Evolutionary conservation across 2,888 invertebrate species (phyloP), one percentile per base, ranked within the genome.

Genomic region (Rugalucina vietnamica): DNA sequence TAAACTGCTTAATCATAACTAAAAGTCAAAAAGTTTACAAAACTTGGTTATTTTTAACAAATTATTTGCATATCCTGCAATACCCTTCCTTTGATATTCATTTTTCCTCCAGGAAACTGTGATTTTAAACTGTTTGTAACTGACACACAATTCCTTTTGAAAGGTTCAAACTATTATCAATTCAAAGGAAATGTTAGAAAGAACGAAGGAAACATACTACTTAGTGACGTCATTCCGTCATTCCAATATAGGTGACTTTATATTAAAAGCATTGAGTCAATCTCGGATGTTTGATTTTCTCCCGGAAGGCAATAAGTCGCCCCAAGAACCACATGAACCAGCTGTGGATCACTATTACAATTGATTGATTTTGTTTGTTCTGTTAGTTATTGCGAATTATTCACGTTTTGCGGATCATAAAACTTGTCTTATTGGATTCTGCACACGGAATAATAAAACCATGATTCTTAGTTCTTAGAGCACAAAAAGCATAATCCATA

Each of bases 351-450:
- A 18, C 34, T 65, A n/a, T n/a, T 21, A 18, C 34, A 34, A 10
- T 21, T 34, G 65, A 65, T 65, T 65, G 65, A 65, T 65, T 65
- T 34, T 65, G 34, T 65, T 29, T 65, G 18, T 29, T 65, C 65
- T 29, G 8, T 34, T 65, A 65, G 29, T 60, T 60, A 60, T 29
- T 60, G 27, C 29, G 18, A 24, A 21, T 60, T 60, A 54, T 54
- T 54, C 54, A 54, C 21, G n/a, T 54, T 18, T 21, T 54, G 4
- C n/a, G 10, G 54, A 54, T n/a, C 54, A 54, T 54, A 54, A 54
- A 54, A 54, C 54, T n/a, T 54, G 54, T 54, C 54, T 54, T 18
- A 54, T 54, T 12, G 43, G n/a, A 43, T 12, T 43, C 43, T 43
- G 43, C 18, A 43, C 43, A 43, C 10, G 43, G 43, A 43, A 43